Conservation (phyloP, 2,888 invertebrate species). For the Cremastinae sp. region DNA sequence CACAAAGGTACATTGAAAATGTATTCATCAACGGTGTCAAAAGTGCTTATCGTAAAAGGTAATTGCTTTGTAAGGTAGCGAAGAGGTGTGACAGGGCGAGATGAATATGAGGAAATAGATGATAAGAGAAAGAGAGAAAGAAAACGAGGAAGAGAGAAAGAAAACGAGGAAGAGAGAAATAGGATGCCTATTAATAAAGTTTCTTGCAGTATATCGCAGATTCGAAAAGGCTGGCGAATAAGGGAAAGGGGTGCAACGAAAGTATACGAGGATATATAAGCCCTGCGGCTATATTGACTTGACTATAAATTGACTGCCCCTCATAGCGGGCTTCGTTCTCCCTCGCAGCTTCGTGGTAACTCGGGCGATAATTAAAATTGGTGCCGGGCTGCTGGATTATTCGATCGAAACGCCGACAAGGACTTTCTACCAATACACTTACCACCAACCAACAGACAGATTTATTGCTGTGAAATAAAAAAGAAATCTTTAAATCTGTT, state of each 20-base stretch:
- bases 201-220: conserved; percentile 28
- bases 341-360: conserved; percentile 36
- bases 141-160: too few relatives aligned
- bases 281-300: conserved; percentile 62
- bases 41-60: too few relatives aligned
- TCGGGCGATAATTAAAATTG: conserved; percentile 67
- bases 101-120: too few relatives aligned
- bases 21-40: conserved; percentile 1
- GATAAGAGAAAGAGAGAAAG: too few relatives aligned
- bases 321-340: conserved; percentile 38
- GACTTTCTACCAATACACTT: conserved; percentile 29
- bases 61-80: too few relatives aligned
- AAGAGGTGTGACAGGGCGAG: neutral
- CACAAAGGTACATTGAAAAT: conserved; percentile 14
- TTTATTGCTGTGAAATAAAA: conserved; percentile 13
- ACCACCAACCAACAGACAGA: neutral
- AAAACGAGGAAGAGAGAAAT: conserved; percentile 14
- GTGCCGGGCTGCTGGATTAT: conserved; percentile 54
- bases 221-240: conserved; percentile 30
- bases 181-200: conserved; percentile 22
- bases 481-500: neutral
- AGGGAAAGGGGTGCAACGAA: conserved; percentile 32
- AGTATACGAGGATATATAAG: conserved; percentile 31
- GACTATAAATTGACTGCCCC: conserved; percentile 64
- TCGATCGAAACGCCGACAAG: conserved; percentile 46